These are phyloP conservation scores for Apoderus coryli DNA, from an alignment of 2,888 invertebrate genomes.

Conservation along the genomic window DNA sequence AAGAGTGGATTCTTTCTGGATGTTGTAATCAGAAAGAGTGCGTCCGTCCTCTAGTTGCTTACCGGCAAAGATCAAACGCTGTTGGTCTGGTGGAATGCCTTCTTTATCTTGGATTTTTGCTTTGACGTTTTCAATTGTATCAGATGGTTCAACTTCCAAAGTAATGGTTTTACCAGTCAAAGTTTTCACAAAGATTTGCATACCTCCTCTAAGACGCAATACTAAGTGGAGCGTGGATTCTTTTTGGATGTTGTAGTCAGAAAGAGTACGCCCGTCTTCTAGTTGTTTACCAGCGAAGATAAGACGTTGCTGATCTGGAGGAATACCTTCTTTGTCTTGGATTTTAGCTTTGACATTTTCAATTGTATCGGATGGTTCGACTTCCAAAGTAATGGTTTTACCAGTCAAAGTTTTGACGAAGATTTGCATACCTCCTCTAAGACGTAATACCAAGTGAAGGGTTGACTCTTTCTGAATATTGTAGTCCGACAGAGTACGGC, in stretches of 20 bases:
- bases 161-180: no score
- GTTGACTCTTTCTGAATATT: constrained; percentile 91
- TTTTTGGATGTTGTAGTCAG: constrained; percentile 50
- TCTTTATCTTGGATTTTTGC: no score
- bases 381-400: constrained; percentile 39
- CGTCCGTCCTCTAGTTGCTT: constrained; percentile 85
- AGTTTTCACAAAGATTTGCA: no score
- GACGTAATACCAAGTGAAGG: constrained; percentile 79
- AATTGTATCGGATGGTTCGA: constrained; percentile 47
- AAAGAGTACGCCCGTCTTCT: constrained; percentile 51
- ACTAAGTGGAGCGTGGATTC: constrained; percentile 43
- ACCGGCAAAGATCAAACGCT: constrained; percentile 76
- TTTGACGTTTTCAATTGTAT: no score
- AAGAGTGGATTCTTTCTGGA: constrained; percentile 72
- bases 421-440: constrained; percentile 27
- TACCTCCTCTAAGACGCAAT: constrained; percentile 37
- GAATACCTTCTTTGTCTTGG: constrained; percentile 40
- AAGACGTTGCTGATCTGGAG: constrained; percentile 43
- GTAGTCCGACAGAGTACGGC: constrained; percentile 78
- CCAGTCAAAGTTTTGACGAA: constrained; percentile 36
- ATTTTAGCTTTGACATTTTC: constrained; percentile 48
- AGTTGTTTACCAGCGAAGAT: constrained; percentile 55
- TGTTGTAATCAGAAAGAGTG: constrained; percentile 84
- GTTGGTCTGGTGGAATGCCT: no score
- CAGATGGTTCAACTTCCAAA: no score